Conservation (phyloP, 2,113 vertebrate species). For the Leucoraja erinaceus region DNA sequence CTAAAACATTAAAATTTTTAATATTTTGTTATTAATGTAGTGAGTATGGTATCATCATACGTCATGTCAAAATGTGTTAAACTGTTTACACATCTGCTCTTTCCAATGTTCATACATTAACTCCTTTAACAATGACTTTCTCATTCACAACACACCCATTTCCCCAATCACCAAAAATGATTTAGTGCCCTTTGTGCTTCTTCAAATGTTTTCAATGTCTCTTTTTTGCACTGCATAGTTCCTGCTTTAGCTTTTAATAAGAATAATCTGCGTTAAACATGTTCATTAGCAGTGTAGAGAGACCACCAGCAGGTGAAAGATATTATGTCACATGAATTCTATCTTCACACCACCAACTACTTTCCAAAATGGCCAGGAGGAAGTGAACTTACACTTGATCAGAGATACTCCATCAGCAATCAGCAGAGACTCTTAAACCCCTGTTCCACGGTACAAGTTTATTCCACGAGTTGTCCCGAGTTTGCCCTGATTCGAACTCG, state of each 20-base stretch:
- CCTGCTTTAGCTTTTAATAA: not conserved
- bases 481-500: no score
- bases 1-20: not conserved
- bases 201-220: not conserved
- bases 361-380: not conserved
- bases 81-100: not conserved
- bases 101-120: not conserved
- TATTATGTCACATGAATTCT: not conserved
- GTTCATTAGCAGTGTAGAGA: no score
- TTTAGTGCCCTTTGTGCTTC: not conserved
- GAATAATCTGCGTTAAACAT: not conserved
- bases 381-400: not conserved
- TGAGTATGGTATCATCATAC: not conserved
- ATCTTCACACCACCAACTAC: no score
- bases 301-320: not conserved
- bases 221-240: not conserved
- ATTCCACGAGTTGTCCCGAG: no score
- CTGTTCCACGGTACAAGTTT: no score
- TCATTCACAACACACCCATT: no score
- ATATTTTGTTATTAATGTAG: not conserved
- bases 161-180: not conserved
- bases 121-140: not conserved
- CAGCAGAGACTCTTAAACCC: not conserved
- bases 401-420: not conserved
- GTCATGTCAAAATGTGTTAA: not conserved